Percentiles rank a stretch among this genome's conserved stretches.
These are phyloP conservation scores for Puffinus mauretanicus DNA, from an alignment of 2,113 vertebrate genomes.

Conservation along the genomic window DNA sequence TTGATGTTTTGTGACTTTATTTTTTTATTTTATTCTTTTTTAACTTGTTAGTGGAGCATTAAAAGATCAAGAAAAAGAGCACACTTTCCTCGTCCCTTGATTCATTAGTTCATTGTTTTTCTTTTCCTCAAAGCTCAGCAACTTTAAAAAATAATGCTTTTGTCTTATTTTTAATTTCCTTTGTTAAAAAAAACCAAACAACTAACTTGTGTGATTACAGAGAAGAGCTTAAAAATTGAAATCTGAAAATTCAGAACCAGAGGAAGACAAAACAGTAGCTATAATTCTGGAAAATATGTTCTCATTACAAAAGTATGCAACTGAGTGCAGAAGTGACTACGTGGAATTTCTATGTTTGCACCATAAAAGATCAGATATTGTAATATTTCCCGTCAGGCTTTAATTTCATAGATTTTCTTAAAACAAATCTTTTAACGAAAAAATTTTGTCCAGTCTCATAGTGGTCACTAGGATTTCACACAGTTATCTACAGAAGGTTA, in stretches of 20 bases:
- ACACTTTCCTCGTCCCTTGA: background rate
- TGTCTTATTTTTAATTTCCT: background rate
- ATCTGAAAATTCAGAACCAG: background rate
- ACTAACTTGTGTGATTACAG: background rate
- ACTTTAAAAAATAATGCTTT: background rate
- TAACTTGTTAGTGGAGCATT: background rate
- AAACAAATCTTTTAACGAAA: background rate
- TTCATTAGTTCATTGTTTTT: background rate
- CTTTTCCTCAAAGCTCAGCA: background rate
- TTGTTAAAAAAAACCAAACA: background rate
- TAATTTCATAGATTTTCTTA: background rate
- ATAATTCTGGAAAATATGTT: background rate
- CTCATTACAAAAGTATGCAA: accelerated
- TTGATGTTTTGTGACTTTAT: background rate
- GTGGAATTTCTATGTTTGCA: background rate
- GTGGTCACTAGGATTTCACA: background rate
- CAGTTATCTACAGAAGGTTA: background rate
- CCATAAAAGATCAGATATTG: background rate
- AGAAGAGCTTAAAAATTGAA: background rate
- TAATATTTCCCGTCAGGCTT: background rate
- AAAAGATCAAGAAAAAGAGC: background rate
- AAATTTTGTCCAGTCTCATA: background rate
- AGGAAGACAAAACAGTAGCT: background rate
- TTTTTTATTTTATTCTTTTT: background rate
- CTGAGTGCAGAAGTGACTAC: background rate